A percentile compares a stretch with the other conserved stretches of the same genome.
phyloP scores from a whole-genome alignment of 2,888 invertebrate species.

The Eristalinus aeneus region DNA sequence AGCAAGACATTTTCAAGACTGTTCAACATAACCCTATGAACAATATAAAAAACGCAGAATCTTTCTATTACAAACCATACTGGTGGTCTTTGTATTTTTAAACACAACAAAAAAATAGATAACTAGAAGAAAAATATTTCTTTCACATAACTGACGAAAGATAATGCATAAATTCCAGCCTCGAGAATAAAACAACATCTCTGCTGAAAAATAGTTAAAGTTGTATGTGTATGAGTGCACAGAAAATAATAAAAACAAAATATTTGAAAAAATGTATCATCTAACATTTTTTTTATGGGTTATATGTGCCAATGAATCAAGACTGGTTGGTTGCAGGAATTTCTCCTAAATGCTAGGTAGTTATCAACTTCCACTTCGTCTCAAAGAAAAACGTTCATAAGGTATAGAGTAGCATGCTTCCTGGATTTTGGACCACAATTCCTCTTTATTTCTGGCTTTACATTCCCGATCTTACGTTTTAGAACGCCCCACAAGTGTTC shows the following conservation, averaged over 20 bases:
- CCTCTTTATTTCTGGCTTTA: no score
- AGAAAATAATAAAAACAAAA: slow-evolving; percentile 31
- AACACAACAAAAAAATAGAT: slow-evolving; percentile 7
- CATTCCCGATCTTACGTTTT: no score
- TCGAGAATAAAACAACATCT: not conserved
- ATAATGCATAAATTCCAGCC: slow-evolving; percentile 1
- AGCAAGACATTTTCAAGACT: slow-evolving; percentile 61
- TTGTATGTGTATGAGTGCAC: slow-evolving; percentile 9
- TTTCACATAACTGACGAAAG: slow-evolving; percentile 19
- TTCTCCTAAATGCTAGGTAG: no score
- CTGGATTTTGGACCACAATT: no score
- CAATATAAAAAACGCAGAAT: not conserved
- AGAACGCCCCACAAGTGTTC: no score
- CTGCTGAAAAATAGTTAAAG: slow-evolving; percentile 9
- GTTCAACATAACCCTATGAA: slow-evolving; percentile 40
- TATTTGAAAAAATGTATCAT: slow-evolving; percentile 34
- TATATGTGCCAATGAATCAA: no score
- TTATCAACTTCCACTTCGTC: no score
- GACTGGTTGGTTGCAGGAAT: no score
- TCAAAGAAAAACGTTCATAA: no score
- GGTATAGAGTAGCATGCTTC: no score
- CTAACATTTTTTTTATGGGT: not conserved
- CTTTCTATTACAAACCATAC: slow-evolving; percentile 24
- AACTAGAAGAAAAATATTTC: not conserved
- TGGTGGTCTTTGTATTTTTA: slow-evolving; percentile 56